Percentiles rank a stretch among this genome's conserved stretches.
These are phyloP conservation scores for Diarsia brunnea DNA, from an alignment of 2,888 invertebrate species.

Conservation along the genomic window DNA sequence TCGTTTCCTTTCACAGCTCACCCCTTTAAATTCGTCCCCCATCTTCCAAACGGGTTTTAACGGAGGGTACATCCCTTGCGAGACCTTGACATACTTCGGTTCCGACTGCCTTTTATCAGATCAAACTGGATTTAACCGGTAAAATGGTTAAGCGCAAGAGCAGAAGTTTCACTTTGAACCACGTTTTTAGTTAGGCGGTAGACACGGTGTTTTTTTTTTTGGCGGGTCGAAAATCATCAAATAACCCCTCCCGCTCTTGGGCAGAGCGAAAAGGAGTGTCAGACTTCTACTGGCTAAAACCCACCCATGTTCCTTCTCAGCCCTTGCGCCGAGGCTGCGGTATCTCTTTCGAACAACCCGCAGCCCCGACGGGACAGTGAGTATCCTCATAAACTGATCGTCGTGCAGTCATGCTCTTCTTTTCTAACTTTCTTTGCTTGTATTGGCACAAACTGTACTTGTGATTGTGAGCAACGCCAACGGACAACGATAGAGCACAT, in stretches of 20 bases:
- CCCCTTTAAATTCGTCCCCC: conserved; percentile 54
- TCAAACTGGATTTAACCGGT: conserved; percentile 44
- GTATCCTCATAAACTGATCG: no score
- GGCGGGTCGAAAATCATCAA: no score
- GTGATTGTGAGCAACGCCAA: not conserved
- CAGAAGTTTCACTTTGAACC: conserved; percentile 17
- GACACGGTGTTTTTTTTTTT: no score
- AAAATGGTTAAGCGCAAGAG: not conserved
- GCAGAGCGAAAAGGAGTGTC: no score
- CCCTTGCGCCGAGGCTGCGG: no score
- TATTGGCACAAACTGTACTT: not conserved
- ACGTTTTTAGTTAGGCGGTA: not conserved
- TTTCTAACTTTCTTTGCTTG: not conserved
- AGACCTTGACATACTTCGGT: conserved; percentile 60
- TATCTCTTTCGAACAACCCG: no score
- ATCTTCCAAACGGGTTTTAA: conserved; percentile 37
- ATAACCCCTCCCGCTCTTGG: no score
- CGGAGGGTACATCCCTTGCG: conserved; percentile 46
- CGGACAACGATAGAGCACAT: not conserved
- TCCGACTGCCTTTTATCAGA: conserved; percentile 51
- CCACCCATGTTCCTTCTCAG: no score
- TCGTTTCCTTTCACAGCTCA: conserved; percentile 33
- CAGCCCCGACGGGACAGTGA: no score
- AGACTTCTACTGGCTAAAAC: no score
- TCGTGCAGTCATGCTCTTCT: no score